Base-by-base conservation (phyloP, 2,113 vertebrate species). In the Seriola dumerili region DNA sequence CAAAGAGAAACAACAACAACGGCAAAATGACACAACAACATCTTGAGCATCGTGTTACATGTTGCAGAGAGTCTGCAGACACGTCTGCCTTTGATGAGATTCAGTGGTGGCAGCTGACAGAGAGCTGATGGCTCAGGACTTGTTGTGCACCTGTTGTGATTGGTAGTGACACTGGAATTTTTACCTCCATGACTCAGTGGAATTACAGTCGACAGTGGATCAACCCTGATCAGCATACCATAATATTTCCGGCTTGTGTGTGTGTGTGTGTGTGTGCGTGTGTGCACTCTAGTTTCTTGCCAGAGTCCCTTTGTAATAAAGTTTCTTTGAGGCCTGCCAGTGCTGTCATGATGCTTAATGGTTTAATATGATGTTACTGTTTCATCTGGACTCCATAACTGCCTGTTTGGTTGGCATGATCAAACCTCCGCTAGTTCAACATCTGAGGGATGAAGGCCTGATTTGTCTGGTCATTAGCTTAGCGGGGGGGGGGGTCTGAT, bases 391-490 rank as follows among this genome's bases (percentile, higher is more conserved):
- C 52, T 74, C 29, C 29, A 0, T 67, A 23, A 40, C 62, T 23
- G 58, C 17, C 32, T 72, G 72, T 29, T 59, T 17, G 40, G 46
- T 74, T 46, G 25, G 34, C 4, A 1, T 46, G 36, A 61, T 85
- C 76, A 64, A 57, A 68, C 66, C 48, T 58, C 46, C 38, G 52
- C 34, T 46, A 19, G 59, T 70, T 17, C 46, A 8, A 70, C 50
- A 21, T 80, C 73, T 12, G 64, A 73, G 17, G 68, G 69, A 48
- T 65, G 69, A 58, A 34, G 48, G 78, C 42, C 73, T 72, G 76
- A 88, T 88, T 73, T 74, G 76, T 75, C 48, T 75, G 74, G 36
- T 78, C 67, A 76, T 75, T 75, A 75, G 57, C 25, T 46, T 46
- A 54, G 58, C 69, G 54, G 81, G 61, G 38, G 58, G 44, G 23